Evolutionary conservation across 2,797 vertebrate genomes (phyloP).

Genomic region (Xenentodon cancila): DNA sequence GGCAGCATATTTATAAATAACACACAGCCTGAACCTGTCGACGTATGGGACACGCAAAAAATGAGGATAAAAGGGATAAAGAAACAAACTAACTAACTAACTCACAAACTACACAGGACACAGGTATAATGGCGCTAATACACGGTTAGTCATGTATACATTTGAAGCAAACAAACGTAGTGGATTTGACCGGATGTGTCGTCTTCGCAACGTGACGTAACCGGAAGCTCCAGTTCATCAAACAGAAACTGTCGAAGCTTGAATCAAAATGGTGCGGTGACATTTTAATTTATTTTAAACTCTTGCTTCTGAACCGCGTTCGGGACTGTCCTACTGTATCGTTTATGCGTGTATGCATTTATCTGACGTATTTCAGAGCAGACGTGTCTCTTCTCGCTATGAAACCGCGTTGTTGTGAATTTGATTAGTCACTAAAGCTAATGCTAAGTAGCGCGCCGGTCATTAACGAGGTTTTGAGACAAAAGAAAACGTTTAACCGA

Average conservation of each 20-base stretch:
- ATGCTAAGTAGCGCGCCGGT: slow-evolving; percentile 46
- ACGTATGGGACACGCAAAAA: too few relatives aligned
- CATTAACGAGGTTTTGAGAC: neutral
- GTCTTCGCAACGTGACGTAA: slow-evolving; percentile 29
- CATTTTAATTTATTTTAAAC: neutral
- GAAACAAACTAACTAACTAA: too few relatives aligned
- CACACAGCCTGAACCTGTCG: too few relatives aligned
- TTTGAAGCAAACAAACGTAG: too few relatives aligned
- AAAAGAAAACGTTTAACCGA: too few relatives aligned
- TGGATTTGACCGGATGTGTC: slow-evolving; percentile 39
- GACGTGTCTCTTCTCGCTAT: accelerated
- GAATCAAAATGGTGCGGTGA: slow-evolving; percentile 53
- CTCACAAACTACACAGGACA: too few relatives aligned
- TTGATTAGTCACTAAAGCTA: slow-evolving; percentile 78
- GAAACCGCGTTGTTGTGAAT: slow-evolving; percentile 31
- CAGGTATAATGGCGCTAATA: too few relatives aligned
- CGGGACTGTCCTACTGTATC: accelerated
- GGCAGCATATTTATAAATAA: too few relatives aligned
- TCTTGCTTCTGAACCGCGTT: too few relatives aligned
- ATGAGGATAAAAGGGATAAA: too few relatives aligned
- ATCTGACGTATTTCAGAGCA: accelerated
- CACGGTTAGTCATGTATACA: too few relatives aligned
- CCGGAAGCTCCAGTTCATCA: slow-evolving; percentile 33
- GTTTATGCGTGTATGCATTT: accelerated
- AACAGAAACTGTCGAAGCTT: slow-evolving; percentile 55